Evolutionary conservation across 2,888 invertebrate genomes (phyloP).

Genomic region (Lottia gigantea): DNA sequence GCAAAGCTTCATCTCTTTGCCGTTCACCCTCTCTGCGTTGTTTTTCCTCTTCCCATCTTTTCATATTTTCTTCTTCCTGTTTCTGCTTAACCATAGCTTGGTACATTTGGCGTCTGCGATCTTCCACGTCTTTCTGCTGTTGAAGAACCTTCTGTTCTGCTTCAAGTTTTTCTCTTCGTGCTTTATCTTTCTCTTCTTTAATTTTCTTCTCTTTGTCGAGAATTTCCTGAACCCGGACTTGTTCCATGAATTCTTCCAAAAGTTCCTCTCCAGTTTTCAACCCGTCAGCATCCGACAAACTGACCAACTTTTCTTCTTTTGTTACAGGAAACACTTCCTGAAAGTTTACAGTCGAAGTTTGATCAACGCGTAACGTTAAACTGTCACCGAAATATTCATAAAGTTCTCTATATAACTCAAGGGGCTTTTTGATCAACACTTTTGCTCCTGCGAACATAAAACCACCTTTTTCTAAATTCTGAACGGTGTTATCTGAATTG

Average conservation of each 20-base stretch:
- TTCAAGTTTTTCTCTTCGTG: constrained; percentile 23
- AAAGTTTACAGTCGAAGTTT: constrained; percentile 31
- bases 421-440: constrained; percentile 23
- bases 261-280: constrained; percentile 62
- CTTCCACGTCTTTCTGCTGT: constrained; percentile 21
- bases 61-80: constrained; percentile 26
- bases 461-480: not conserved
- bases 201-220: constrained; percentile 42
- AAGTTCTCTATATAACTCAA: constrained; percentile 52
- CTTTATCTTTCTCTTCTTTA: constrained; percentile 30
- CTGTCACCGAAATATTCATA: constrained; percentile 66
- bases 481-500: not conserved
- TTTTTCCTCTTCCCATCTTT: constrained; percentile 23
- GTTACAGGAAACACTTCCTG: constrained; percentile 43
- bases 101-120: constrained; percentile 25
- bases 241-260: constrained; percentile 58
- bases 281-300: constrained; percentile 50
- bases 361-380: constrained; percentile 50
- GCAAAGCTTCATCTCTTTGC: constrained; percentile 20
- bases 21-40: constrained; percentile 17
- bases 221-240: constrained; percentile 48
- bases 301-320: constrained; percentile 41
- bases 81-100: constrained; percentile 33
- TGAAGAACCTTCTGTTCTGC: constrained; percentile 25
- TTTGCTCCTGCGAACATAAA: not conserved